These are phyloP conservation scores for Hemicrepidius hirtus DNA, from an alignment of 2,888 invertebrate species.

Conservation along the genomic window DNA sequence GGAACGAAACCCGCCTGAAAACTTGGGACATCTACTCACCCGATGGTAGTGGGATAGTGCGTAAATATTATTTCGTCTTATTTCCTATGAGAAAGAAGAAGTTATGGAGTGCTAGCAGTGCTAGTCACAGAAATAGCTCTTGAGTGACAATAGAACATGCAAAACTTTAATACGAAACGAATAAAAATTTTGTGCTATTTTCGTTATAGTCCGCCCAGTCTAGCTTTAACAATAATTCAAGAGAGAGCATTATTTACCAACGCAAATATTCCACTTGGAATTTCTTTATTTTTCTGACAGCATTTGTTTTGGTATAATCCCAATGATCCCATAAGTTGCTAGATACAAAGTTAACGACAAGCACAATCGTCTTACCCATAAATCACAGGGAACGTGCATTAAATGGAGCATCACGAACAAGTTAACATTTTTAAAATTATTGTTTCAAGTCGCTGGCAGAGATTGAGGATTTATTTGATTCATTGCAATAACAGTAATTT, in stretches of 20 bases:
- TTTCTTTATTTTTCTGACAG: slow-evolving; percentile 10
- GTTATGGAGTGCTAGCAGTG: too few relatives aligned
- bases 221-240: slow-evolving; percentile 14
- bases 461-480: background rate
- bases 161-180: background rate
- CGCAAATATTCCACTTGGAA: background rate
- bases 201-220: background rate
- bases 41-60: too few relatives aligned
- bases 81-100: too few relatives aligned
- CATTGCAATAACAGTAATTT: background rate
- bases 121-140: too few relatives aligned
- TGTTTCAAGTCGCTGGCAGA: background rate
- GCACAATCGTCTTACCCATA: slow-evolving; percentile 19
- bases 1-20: too few relatives aligned
- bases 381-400: slow-evolving; percentile 17
- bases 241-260: background rate
- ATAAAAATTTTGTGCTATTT: background rate
- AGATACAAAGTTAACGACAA: slow-evolving; percentile 19
- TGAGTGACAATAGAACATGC: background rate
- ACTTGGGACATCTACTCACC: too few relatives aligned
- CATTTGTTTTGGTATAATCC: slow-evolving; percentile 5
- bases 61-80: too few relatives aligned
- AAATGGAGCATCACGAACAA: slow-evolving; percentile 4
- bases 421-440: background rate
- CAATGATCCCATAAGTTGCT: slow-evolving; percentile 9